These are phyloP conservation scores for Archips crataeganus DNA, from an alignment of 2,888 invertebrate species.

Conservation along the genomic window DNA sequence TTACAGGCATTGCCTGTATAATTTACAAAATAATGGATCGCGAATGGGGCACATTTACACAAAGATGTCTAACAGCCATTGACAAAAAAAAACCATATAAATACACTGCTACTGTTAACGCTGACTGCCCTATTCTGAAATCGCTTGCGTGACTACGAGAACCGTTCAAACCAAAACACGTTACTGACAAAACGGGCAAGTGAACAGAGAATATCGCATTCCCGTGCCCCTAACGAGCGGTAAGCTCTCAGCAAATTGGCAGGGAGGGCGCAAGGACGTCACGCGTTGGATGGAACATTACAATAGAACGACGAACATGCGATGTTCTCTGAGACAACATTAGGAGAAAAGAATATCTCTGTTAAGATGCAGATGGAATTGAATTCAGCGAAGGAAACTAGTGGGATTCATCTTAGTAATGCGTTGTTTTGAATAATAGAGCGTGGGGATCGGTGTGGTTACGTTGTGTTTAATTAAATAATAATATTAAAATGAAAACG, in stretches of 20 bases:
- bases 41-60: not conserved
- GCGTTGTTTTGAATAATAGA: not conserved
- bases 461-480: not conserved
- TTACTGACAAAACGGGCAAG: conserved; percentile 29
- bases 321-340: conserved; percentile 32
- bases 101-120: not conserved
- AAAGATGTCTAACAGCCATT: not conserved
- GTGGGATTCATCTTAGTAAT: not conserved
- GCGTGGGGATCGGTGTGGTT: not conserved
- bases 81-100: not conserved
- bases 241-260: conserved; percentile 42
- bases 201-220: conserved; percentile 34
- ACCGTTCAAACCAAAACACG: conserved; percentile 34
- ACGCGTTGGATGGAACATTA: conserved; percentile 27
- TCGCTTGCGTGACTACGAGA: conserved; percentile 35
- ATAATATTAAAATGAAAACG: too few species aligned
- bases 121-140: conserved; percentile 15
- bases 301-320: conserved; percentile 32
- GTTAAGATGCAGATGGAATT: conserved; percentile 3
- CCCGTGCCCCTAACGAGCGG: conserved; percentile 39
- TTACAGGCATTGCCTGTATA: too few species aligned
- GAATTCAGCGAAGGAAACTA: not conserved
- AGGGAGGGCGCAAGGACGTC: conserved; percentile 36
- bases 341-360: conserved; percentile 17
- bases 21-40: too few species aligned